Conservation (phyloP, 2,797 vertebrate genomes). For the Centroberyx gerrardi region DNA sequence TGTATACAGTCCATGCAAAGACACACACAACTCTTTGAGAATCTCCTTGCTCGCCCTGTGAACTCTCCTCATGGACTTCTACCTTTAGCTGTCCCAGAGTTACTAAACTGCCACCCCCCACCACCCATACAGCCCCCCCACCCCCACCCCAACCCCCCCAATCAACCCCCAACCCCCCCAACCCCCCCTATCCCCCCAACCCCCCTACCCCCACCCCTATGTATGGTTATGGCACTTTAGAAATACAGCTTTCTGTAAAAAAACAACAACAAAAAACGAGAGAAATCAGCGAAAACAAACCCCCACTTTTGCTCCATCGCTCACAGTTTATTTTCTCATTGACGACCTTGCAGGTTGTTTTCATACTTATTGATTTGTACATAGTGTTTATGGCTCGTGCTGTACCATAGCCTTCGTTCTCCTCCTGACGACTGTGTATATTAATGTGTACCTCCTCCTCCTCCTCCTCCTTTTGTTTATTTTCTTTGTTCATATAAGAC, state of each 20-base stretch:
- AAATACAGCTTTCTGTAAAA: conserved; percentile 12
- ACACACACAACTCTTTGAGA: conserved; percentile 5
- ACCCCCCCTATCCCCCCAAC: not conserved
- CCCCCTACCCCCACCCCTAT: conserved; percentile 39
- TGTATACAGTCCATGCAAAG: no score
- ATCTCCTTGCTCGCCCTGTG: not conserved
- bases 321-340: not conserved
- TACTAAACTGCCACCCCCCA: not conserved
- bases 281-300: not conserved
- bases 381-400: not conserved
- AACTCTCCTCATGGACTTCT: not conserved
- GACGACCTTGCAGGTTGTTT: not conserved
- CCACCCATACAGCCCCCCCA: not conserved
- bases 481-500: not conserved
- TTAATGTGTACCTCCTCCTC: not conserved
- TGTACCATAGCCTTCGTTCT: not conserved
- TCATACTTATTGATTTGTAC: conserved; percentile 7
- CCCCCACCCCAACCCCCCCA: no score
- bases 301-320: not conserved
- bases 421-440: not conserved
- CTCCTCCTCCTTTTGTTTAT: not conserved
- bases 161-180: not conserved
- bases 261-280: not conserved
- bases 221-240: conserved; percentile 71
- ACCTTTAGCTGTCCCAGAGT: not conserved